Base-by-base conservation (phyloP, 2,113 vertebrate species). In the Tetrao urogallus region DNA sequence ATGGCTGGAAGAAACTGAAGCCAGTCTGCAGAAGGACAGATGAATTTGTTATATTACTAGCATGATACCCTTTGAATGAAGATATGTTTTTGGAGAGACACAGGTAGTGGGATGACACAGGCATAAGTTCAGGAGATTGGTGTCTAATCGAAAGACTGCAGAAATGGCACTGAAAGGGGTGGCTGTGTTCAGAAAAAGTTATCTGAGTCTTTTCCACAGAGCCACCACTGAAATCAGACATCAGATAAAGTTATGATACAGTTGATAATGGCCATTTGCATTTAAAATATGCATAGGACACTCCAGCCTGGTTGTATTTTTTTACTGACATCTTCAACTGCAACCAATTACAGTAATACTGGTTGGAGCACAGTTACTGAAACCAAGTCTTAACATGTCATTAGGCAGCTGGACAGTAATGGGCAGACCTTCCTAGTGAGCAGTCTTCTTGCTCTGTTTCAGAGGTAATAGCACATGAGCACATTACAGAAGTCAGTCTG, bases 401-500 rank as follows among this genome's bases (percentile, higher is more conserved):
- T 64, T 73, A 80, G 61, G 21, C 48, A 75, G 66, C 86, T 90
- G 89, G 72, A 85, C 24, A 95, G 65, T 34, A 81, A 75, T 15
- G 13, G 65, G 25, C 50, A 66, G 78, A 76, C 71, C 50, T 27
- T 63, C 34, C 27, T 56, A 90, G 13, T 40, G 74, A 79, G 82
- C 8, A 84, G 57, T 36, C 9, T 72, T 89, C 93, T 89, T 82
- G 40, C 30, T 77, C 2, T 58, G 45, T 92, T 97, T 96, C 83
- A 90, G 38, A 90, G 65, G 48, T 66, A 74, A 30, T 71, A 63
- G 65, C 48, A 75, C 25, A 79, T 57, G 61, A 95, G 82, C 25
- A 94, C 69, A 74, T 84, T 86, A 80, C 34, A 96, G 94, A 86
- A 83, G 10, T 36, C 64, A 82, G 71, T 56, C 66, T 86, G 70